Percentiles rank a stretch among this genome's conserved stretches.
phyloP scores from a whole-genome alignment of 1,140 invertebrate genomes.

The Pseudomyrmex gracilis region DNA sequence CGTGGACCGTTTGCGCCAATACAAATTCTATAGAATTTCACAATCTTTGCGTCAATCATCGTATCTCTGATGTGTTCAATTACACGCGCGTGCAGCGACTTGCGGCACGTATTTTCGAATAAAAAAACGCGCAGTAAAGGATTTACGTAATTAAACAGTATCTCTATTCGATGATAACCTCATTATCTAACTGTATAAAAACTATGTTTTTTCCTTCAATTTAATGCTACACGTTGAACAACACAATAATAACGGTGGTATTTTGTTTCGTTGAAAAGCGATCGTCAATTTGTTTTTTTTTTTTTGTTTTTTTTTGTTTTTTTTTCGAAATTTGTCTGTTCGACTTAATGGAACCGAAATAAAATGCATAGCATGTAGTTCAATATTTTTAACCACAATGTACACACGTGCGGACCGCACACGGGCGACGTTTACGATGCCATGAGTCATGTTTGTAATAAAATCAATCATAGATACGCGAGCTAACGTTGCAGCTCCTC shows the following conservation, averaged over 20 bases:
- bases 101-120: constrained; percentile 4
- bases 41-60: constrained; percentile 33
- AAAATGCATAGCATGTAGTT: constrained; percentile 4
- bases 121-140: constrained; percentile 13
- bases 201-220: not conserved
- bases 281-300: not conserved
- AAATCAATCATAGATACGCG: constrained; percentile 58
- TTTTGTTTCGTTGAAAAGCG: not conserved
- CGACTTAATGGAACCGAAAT: not conserved
- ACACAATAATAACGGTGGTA: not conserved
- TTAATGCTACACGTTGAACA: not conserved
- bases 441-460: constrained; percentile 38
- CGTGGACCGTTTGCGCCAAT: constrained; percentile 27
- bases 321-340: not conserved
- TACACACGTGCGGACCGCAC: constrained; percentile 14
- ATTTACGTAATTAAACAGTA: constrained; percentile 4
- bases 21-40: constrained; percentile 36
- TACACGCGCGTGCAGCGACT: constrained; percentile 13
- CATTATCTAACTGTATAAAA: not conserved
- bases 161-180: not conserved
- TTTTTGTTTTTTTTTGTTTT: not conserved
- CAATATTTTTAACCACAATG: constrained; percentile 23
- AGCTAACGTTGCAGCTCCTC: constrained; percentile 4
- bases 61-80: not conserved
- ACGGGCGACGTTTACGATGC: constrained; percentile 36